phyloP scores from a whole-genome alignment of 2,113 vertebrate genomes.

The Petrocephalus microphthalmus region DNA sequence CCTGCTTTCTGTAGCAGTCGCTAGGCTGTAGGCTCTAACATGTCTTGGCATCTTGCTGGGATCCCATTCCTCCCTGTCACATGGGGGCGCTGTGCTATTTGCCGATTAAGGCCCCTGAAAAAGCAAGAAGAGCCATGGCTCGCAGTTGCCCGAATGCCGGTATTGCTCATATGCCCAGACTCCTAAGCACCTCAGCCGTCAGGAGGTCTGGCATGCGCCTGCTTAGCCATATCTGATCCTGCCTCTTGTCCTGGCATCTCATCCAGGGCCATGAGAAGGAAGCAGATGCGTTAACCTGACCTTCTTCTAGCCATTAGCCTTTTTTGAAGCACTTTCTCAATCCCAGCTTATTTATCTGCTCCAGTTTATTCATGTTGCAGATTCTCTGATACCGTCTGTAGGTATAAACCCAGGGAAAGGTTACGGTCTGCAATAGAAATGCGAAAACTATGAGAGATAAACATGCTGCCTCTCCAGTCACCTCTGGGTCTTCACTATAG shows the following conservation, averaged over 20 bases:
- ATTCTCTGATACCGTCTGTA: neutral
- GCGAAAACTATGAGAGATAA: neutral
- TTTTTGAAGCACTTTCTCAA: neutral
- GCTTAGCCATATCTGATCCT: neutral
- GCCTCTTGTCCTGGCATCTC: neutral
- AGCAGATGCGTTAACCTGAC: neutral
- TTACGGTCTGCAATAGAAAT: neutral
- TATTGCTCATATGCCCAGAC: neutral
- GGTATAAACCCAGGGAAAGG: conserved; percentile 4
- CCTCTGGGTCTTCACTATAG: neutral
- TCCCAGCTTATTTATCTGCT: neutral
- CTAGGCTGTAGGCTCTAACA: neutral
- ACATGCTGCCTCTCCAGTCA: neutral
- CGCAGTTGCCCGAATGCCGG: neutral
- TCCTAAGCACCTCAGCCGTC: too few relatives aligned
- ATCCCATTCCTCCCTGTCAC: neutral
- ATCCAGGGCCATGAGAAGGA: neutral
- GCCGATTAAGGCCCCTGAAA: neutral
- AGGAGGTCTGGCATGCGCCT: too few relatives aligned
- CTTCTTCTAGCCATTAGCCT: conserved; percentile 6
- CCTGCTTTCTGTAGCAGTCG: neutral
- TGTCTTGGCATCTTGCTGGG: neutral
- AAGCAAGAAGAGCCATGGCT: neutral
- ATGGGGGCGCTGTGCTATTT: neutral
- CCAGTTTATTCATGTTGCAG: conserved; percentile 5